A percentile compares a stretch with the other conserved stretches of the same genome.
Conservation (phyloP, 1,140 invertebrate species). For the Hycleus phaleratus region DNA sequence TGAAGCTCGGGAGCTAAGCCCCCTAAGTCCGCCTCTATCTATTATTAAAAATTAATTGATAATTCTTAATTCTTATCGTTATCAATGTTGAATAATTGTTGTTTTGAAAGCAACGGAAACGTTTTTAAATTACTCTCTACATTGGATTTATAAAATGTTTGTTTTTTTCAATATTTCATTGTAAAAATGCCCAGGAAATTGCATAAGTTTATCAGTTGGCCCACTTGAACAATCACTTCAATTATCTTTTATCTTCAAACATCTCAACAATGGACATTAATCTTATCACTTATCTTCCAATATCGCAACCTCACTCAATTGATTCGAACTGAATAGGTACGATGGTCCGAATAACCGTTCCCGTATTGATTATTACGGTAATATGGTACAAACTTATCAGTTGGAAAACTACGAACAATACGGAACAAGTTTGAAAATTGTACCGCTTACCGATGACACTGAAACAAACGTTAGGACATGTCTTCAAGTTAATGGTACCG, state of each 20-base stretch:
- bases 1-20: too few species aligned
- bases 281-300: too few species aligned
- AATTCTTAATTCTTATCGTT: neutral
- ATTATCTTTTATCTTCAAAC: too few species aligned
- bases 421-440: constrained; percentile 76
- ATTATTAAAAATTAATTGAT: neutral
- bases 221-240: neutral
- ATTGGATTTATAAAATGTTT: too few species aligned
- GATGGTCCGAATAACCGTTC: constrained; percentile 66
- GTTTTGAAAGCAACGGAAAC: too few species aligned
- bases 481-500: constrained; percentile 75
- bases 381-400: constrained; percentile 86
- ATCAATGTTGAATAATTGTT: too few species aligned
- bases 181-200: neutral
- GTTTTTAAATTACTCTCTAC: neutral
- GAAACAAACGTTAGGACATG: constrained; percentile 67
- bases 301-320: neutral
- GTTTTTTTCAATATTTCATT: too few species aligned
- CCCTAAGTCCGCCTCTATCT: too few species aligned
- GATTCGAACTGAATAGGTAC: constrained; percentile 37
- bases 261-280: too few species aligned
- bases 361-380: constrained; percentile 92
- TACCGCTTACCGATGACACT: constrained; percentile 73
- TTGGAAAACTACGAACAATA: constrained; percentile 50
- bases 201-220: neutral